Evolutionary conservation across 2,797 vertebrate species (phyloP).

Genomic region (Morelia viridis): DNA sequence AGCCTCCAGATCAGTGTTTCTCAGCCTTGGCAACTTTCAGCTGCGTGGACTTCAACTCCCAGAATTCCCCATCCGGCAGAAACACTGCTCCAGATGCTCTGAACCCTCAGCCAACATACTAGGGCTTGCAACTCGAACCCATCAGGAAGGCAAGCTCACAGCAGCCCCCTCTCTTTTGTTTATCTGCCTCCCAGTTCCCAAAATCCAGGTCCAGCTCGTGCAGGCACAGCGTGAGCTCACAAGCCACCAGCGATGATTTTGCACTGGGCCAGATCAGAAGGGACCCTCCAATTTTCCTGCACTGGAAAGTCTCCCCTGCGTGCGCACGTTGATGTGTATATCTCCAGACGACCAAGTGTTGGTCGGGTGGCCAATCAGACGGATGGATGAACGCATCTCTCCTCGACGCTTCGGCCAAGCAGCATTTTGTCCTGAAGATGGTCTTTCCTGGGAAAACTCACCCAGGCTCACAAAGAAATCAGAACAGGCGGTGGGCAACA

Average conservation of each 20-base stretch:
- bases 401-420: not conserved
- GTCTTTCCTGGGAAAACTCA: constrained; percentile 44
- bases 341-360: not conserved
- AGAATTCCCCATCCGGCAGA: too few relatives aligned
- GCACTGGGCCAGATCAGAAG: not conserved
- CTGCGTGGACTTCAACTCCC: too few relatives aligned
- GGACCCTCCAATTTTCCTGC: not conserved
- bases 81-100: not conserved
- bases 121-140: too few relatives aligned
- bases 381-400: not conserved
- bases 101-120: not conserved
- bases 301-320: not conserved
- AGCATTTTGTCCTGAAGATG: not conserved
- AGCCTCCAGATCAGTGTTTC: too few relatives aligned
- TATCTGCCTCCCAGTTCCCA: not conserved
- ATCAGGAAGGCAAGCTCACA: not conserved
- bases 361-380: not conserved
- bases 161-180: not conserved
- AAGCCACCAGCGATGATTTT: not conserved
- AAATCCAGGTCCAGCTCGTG: not conserved
- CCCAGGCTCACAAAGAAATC: constrained; percentile 50
- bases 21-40: too few relatives aligned
- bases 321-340: fast-evolving
- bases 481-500: constrained; percentile 78
- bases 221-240: not conserved